Conservation (phyloP, 1,140 invertebrate genomes). For the Saccostrea glomerata region DNA sequence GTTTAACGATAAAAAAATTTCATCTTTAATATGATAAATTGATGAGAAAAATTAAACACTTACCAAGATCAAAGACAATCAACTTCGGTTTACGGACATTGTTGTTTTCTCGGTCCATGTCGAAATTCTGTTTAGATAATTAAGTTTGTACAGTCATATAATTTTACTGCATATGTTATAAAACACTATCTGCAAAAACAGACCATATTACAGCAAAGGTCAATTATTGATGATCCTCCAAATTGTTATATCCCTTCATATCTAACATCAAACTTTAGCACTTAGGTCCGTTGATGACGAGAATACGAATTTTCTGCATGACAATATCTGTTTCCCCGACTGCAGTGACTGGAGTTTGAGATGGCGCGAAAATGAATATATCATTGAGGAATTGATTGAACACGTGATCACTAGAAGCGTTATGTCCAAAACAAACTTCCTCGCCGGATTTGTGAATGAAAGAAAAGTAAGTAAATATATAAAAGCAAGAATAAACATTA, state of each 20-base stretch:
- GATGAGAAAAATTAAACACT: background rate
- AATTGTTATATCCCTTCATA: slow-evolving; percentile 2
- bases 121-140: background rate
- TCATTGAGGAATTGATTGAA: slow-evolving; percentile 28
- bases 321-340: background rate
- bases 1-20: background rate
- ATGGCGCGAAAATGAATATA: slow-evolving; percentile 36
- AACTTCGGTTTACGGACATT: slow-evolving; percentile 13
- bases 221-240: background rate
- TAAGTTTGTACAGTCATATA: background rate
- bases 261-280: background rate
- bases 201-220: background rate
- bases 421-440: background rate
- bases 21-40: background rate
- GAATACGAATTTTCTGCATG: background rate
- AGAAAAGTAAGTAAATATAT: background rate
- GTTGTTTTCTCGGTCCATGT: slow-evolving; percentile 18
- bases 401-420: background rate
- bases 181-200: background rate
- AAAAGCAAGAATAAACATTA: too few species aligned
- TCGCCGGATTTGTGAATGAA: slow-evolving; percentile 1
- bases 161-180: background rate
- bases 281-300: background rate
- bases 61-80: slow-evolving; percentile 7
- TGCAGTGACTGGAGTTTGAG: slow-evolving; percentile 26